Evolutionary conservation across 2,113 vertebrate genomes (phyloP).

Genomic region (Planiliza haematocheilus): DNA sequence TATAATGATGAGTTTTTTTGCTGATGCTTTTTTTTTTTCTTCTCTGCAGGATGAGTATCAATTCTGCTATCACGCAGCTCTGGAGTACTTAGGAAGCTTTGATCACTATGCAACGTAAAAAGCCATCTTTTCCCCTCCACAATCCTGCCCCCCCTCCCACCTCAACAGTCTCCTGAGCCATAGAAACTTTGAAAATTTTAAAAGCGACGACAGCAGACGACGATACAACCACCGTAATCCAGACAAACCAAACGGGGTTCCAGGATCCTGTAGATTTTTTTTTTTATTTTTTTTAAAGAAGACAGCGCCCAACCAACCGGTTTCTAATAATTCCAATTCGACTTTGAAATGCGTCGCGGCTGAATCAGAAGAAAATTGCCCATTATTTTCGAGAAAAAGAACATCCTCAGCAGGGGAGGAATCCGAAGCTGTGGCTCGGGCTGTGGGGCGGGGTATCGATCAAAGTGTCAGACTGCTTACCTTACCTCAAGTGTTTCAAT

Average conservation of each 20-base stretch:
- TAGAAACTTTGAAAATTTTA: constrained; percentile 85
- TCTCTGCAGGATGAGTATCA: constrained; percentile 95
- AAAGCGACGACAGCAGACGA: constrained; percentile 75
- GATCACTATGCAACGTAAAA: constrained; percentile 99
- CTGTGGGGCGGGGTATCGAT: constrained; percentile 78
- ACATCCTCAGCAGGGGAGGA: constrained; percentile 59
- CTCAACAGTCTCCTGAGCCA: constrained; percentile 88
- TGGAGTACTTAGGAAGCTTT: constrained; percentile 99
- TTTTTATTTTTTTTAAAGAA: neutral
- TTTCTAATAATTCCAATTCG: constrained; percentile 63
- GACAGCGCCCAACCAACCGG: constrained; percentile 48
- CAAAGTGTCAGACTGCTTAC: constrained; percentile 84
- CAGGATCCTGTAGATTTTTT: constrained; percentile 66
- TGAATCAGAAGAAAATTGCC: constrained; percentile 57
- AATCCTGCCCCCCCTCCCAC: constrained; percentile 78
- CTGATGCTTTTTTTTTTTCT: constrained; percentile 28
- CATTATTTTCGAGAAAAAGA: constrained; percentile 56
- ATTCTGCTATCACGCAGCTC: constrained; percentile 97
- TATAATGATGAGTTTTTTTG: constrained; percentile 14
- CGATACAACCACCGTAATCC: constrained; percentile 61
- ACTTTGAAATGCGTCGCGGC: constrained; percentile 46
- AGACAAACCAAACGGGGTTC: constrained; percentile 54
- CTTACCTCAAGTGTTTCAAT: constrained; percentile 90
- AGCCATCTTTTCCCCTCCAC: constrained; percentile 87
- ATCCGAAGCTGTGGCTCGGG: constrained; percentile 79